A percentile compares a stretch with the other conserved stretches of the same genome.
phyloP scores from a whole-genome alignment of 2,888 invertebrate species.

The Germaria angustata region DNA sequence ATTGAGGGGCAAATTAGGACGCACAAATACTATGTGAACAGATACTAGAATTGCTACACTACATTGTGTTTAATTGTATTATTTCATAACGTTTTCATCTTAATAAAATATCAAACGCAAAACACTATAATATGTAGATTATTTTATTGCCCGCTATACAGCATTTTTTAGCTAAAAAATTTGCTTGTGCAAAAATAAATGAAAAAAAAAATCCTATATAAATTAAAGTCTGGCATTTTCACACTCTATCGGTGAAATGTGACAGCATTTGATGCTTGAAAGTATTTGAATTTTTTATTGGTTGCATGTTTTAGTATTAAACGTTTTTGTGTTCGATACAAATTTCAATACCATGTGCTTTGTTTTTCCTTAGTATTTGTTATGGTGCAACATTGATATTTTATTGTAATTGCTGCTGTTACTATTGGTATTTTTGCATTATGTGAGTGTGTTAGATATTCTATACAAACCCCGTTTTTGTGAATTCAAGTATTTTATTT shows the following conservation, averaged over 20 bases:
- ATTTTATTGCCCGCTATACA: too few relatives aligned
- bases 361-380: background rate
- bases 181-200: constrained; percentile 19
- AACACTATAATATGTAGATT: too few relatives aligned
- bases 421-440: background rate
- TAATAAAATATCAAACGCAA: too few relatives aligned
- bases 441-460: constrained; percentile 2
- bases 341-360: constrained; percentile 20
- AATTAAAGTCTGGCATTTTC: constrained; percentile 12
- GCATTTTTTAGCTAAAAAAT: constrained; percentile 23
- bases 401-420: background rate
- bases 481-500: constrained; percentile 8
- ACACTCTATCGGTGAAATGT: constrained; percentile 21
- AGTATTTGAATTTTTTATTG: constrained; percentile 7
- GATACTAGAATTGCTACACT: too few relatives aligned
- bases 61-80: too few relatives aligned
- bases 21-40: too few relatives aligned
- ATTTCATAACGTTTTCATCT: too few relatives aligned
- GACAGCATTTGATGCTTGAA: constrained; percentile 4
- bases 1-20: too few relatives aligned
- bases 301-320: background rate
- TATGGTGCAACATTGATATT: constrained; percentile 16
- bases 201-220: constrained; percentile 5
- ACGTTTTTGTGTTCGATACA: background rate
- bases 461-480: background rate